A percentile compares a stretch with the other conserved stretches of the same genome.
phyloP scores from a whole-genome alignment of 2,113 vertebrate species.

The Macheiramphus alcinus region DNA sequence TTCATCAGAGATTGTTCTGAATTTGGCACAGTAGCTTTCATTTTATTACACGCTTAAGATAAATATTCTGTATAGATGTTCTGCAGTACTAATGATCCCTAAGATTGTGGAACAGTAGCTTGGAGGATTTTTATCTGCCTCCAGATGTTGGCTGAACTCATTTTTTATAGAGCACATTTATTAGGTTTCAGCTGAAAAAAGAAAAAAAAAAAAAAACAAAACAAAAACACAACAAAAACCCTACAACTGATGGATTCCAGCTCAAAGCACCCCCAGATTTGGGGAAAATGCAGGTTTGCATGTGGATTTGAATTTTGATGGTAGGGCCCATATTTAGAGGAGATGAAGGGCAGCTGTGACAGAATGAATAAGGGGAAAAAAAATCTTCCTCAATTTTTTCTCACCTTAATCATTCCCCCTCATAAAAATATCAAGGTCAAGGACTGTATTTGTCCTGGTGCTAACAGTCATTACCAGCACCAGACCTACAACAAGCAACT shows the following conservation, averaged over 20 bases:
- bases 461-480: neutral
- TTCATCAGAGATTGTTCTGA: slow-evolving; percentile 33
- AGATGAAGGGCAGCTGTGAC: neutral
- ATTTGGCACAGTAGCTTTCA: neutral
- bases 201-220: no score
- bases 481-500: accelerated
- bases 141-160: slow-evolving; percentile 53
- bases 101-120: slow-evolving; percentile 31
- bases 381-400: neutral
- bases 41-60: slow-evolving; percentile 31
- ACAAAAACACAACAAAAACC: neutral
- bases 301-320: neutral
- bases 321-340: neutral
- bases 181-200: neutral
- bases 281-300: neutral
- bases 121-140: slow-evolving; percentile 50
- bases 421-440: neutral
- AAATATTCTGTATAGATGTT: slow-evolving; percentile 34
- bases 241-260: neutral
- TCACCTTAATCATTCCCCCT: neutral
- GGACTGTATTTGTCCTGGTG: neutral
- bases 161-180: slow-evolving; percentile 36
- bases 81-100: slow-evolving; percentile 28
- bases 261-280: neutral
- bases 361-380: neutral